Evolutionary conservation across 1,140 invertebrate species (phyloP).

Genomic region (Macrobrachium nipponense): DNA sequence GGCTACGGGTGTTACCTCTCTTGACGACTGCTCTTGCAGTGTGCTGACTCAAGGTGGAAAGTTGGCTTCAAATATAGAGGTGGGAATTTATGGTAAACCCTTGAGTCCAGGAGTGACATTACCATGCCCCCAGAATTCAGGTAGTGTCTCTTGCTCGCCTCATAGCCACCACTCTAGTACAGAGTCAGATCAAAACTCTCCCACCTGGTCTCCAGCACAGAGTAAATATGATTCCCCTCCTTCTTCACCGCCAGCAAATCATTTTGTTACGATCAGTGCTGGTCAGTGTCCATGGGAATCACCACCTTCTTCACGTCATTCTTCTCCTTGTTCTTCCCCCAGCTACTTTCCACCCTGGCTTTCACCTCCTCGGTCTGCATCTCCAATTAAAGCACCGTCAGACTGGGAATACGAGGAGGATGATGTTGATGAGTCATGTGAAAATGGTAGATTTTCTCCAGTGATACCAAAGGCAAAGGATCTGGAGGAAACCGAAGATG

Average conservation of each 20-base stretch:
- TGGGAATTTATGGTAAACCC: not conserved
- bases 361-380: constrained; percentile 35
- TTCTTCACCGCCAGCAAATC: no score
- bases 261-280: no score
- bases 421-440: constrained; percentile 12
- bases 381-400: constrained; percentile 39
- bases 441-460: constrained; percentile 36
- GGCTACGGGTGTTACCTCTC: no score
- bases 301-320: no score
- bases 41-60: no score
- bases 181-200: constrained; percentile 21
- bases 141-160: constrained; percentile 43
- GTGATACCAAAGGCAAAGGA: constrained; percentile 16
- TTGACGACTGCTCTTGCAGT: no score
- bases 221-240: constrained; percentile 1
- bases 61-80: no score
- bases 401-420: constrained; percentile 55
- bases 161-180: constrained; percentile 23
- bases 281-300: no score
- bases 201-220: constrained; percentile 37
- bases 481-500: not conserved
- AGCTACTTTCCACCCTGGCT: not conserved
- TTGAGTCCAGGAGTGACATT: not conserved
- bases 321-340: not conserved
- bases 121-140: constrained; percentile 35